Evolutionary conservation across 1,140 invertebrate genomes (phyloP).

Genomic region (Eufriesea mexicana): DNA sequence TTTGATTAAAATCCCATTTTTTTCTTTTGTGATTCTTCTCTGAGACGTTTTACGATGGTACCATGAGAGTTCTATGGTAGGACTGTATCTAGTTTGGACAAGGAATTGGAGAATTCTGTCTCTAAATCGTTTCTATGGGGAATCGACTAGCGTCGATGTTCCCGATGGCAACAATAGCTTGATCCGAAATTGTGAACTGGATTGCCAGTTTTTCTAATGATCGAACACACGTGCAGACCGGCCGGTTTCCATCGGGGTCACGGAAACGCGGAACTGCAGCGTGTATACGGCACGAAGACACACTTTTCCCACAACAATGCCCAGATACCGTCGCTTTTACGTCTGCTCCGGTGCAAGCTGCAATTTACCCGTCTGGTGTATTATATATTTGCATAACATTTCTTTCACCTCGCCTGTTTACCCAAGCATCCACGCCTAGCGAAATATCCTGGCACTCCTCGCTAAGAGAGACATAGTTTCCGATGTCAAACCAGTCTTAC

Average conservation of each 20-base stretch:
- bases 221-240: conserved; percentile 30
- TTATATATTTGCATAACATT: conserved; percentile 39
- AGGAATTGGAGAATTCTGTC: no score
- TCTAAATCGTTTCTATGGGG: no score
- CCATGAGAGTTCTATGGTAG: no score
- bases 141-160: no score
- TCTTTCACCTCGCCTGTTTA: background rate
- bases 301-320: conserved; percentile 80
- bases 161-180: background rate
- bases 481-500: no score
- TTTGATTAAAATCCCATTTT: no score
- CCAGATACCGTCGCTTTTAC: conserved; percentile 58
- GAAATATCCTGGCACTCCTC: background rate
- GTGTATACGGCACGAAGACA: conserved; percentile 77
- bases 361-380: conserved; percentile 68
- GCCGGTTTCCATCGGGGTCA: conserved; percentile 77
- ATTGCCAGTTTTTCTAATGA: conserved; percentile 36
- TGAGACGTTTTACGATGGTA: no score
- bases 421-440: no score
- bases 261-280: conserved; percentile 78
- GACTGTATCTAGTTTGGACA: no score
- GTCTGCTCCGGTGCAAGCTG: conserved; percentile 34
- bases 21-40: no score
- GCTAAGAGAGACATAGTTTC: background rate
- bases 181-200: background rate